These are phyloP conservation scores for Talpa occidentalis DNA, from an alignment of 2,113 vertebrate genomes.

Conservation along the genomic window DNA sequence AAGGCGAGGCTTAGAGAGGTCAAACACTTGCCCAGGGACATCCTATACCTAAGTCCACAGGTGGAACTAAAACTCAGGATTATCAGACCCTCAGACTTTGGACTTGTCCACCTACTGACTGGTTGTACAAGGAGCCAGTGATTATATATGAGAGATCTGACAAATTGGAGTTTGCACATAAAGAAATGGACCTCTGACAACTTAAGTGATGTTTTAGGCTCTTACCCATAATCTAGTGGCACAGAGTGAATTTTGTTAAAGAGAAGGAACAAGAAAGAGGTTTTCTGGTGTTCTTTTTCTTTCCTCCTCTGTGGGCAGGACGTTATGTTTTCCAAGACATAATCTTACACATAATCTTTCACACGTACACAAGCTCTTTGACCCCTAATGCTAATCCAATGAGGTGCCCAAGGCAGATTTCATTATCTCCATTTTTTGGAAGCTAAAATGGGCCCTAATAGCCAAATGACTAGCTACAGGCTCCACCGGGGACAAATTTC, in stretches of 20 bases:
- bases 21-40: neutral
- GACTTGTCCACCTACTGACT: too few species aligned
- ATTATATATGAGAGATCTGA: neutral
- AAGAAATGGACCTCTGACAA: neutral
- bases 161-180: neutral
- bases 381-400: neutral
- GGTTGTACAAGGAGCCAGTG: neutral
- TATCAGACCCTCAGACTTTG: neutral
- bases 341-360: neutral
- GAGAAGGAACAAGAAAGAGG: neutral
- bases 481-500: neutral
- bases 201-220: neutral
- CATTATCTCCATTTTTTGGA: neutral
- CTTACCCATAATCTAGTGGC: neutral
- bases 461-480: neutral
- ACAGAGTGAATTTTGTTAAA: neutral
- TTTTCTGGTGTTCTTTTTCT: neutral
- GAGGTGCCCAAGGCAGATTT: neutral
- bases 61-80: neutral
- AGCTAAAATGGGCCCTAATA: neutral
- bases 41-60: rapidly evolving
- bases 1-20: neutral
- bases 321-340: neutral
- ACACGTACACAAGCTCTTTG: neutral
- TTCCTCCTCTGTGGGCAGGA: neutral